phyloP scores from a whole-genome alignment of 2,797 vertebrate species.

The Semaprochilodus insignis region DNA sequence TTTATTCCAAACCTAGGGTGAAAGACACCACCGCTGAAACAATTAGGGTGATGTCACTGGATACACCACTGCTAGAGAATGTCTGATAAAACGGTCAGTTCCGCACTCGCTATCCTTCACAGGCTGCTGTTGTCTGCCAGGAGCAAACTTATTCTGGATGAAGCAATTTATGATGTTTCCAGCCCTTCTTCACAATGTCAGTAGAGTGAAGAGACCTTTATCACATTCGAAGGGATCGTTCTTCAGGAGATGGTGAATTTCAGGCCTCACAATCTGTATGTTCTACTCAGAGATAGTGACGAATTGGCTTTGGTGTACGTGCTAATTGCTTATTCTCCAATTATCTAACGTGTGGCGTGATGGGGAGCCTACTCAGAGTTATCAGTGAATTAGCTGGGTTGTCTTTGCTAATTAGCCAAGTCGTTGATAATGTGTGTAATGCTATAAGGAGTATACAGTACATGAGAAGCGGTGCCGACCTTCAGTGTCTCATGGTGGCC shows the following conservation, averaged over 20 bases:
- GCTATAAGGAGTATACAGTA: not conserved
- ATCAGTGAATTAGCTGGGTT: slow-evolving; percentile 12
- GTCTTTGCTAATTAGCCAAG: slow-evolving; percentile 33
- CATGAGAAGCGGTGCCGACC: slow-evolving; percentile 12
- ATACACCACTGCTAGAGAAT: not conserved
- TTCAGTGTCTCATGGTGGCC: slow-evolving; percentile 41
- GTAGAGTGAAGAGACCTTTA: not conserved
- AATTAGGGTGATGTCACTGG: slow-evolving; percentile 31
- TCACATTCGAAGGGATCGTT: not conserved
- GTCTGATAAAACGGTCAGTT: slow-evolving; percentile 26
- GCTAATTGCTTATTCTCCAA: slow-evolving; percentile 15
- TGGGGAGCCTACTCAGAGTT: slow-evolving; percentile 1
- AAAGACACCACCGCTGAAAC: slow-evolving; percentile 19
- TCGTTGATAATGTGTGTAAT: slow-evolving; percentile 17
- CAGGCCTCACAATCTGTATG: not conserved
- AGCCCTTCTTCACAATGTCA: not conserved
- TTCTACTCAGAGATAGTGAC: not conserved
- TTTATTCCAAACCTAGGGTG: slow-evolving; percentile 63
- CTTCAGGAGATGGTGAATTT: not conserved
- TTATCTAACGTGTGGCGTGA: not conserved
- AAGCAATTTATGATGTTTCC: slow-evolving; percentile 6
- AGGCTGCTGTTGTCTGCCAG: not conserved
- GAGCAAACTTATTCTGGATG: slow-evolving; percentile 8
- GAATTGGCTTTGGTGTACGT: not conserved
- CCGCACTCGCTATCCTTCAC: not conserved